Evolutionary conservation across 2,888 invertebrate genomes (phyloP).

Genomic region (Cryptops parisi): DNA sequence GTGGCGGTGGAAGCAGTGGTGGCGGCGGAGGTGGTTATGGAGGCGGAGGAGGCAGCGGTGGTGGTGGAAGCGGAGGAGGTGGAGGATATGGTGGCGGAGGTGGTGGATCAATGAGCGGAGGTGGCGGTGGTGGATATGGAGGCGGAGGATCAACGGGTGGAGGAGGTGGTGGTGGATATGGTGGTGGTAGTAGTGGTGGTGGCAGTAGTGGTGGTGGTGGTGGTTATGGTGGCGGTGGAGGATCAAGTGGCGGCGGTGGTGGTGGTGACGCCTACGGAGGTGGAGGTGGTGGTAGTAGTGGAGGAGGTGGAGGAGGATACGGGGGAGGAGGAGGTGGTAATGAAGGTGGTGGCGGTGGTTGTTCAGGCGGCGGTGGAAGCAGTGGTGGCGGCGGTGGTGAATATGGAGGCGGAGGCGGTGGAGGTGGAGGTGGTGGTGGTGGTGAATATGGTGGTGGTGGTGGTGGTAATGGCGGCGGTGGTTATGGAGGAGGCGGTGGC

Average conservation of each 20-base stretch:
- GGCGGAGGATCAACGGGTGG: neutral
- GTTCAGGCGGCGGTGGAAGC: neutral
- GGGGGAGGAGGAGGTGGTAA: neutral
- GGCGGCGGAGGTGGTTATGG: neutral
- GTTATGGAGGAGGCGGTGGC: neutral
- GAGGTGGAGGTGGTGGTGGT: constrained; percentile 7
- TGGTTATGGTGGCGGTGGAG: neutral
- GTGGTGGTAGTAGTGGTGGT: too few relatives aligned
- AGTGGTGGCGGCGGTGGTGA: constrained; percentile 1
- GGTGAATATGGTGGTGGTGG: neutral
- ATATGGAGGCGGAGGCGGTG: constrained; percentile 3
- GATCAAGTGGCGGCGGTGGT: neutral
- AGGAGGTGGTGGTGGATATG: neutral
- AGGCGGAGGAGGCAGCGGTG: neutral
- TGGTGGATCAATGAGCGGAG: neutral
- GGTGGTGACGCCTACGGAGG: neutral
- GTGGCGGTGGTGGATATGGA: neutral
- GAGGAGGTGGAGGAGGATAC: neutral
- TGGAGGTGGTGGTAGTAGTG: neutral
- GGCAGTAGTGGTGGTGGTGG: neutral
- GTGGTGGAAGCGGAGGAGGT: neutral
- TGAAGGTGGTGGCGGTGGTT: constrained; percentile 2
- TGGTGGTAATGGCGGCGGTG: neutral
- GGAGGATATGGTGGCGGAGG: neutral
- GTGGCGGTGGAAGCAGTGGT: neutral